Conservation (phyloP, 2,797 vertebrate genomes). For the Eurystomus glaucurus region DNA sequence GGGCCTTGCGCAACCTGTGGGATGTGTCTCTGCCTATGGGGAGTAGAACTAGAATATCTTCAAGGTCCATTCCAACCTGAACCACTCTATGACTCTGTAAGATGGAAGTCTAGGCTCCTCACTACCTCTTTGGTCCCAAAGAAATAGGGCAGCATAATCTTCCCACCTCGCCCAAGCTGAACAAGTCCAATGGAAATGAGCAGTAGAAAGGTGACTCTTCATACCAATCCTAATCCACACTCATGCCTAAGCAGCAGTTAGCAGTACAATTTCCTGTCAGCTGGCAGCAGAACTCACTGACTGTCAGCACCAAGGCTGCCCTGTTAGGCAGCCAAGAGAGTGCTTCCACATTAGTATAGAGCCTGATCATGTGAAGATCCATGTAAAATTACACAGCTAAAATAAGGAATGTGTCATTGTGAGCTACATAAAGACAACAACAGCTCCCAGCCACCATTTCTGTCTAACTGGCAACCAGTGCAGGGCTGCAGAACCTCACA, state of each 20-base stretch:
- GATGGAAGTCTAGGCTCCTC: neutral
- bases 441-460: neutral
- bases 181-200: neutral
- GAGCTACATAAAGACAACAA: neutral
- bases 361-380: neutral
- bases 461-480: neutral
- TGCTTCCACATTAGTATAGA: neutral
- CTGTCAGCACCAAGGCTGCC: neutral
- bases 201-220: neutral
- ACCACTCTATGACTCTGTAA: neutral
- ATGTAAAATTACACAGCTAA: neutral
- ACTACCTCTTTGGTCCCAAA: neutral
- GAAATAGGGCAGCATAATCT: neutral
- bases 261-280: neutral
- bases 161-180: neutral
- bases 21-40: no score
- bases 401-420: accelerated
- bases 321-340: neutral
- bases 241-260: neutral
- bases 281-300: neutral
- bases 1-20: no score
- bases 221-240: neutral
- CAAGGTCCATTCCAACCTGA: no score
- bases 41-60: no score
- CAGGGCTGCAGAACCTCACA: neutral